Evolutionary conservation across 1,140 invertebrate species (phyloP).

Genomic region (Leptinotarsa defecta): DNA sequence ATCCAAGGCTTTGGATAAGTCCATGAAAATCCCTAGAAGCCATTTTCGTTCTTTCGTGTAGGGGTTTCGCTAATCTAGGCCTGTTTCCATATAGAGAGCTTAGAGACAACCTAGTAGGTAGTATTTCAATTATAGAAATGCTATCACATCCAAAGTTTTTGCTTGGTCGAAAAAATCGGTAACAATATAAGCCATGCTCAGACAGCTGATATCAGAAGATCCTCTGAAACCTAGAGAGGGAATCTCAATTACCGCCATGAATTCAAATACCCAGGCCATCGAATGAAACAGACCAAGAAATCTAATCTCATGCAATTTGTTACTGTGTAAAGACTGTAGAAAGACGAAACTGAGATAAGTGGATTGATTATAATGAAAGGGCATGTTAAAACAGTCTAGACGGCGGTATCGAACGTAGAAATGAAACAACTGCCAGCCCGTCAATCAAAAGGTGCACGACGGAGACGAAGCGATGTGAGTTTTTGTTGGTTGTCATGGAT

Average conservation of each 20-base stretch:
- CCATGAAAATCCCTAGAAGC: too few species aligned
- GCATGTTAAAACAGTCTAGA: slow-evolving; percentile 3
- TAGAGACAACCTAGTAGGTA: too few species aligned
- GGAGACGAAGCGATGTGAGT: not conserved
- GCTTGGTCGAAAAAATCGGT: too few species aligned
- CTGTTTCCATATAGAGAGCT: too few species aligned
- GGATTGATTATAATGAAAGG: slow-evolving; percentile 1
- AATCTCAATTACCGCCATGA: not conserved
- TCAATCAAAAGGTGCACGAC: not conserved
- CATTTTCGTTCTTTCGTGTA: too few species aligned
- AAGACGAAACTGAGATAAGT: slow-evolving; percentile 1
- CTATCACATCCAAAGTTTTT: too few species aligned
- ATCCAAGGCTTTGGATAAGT: too few species aligned
- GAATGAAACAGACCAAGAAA: slow-evolving; percentile 3
- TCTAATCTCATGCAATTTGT: not conserved
- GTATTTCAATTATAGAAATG: too few species aligned
- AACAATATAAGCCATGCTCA: too few species aligned
- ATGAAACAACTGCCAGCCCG: not conserved
- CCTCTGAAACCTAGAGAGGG: too few species aligned
- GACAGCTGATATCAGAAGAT: too few species aligned
- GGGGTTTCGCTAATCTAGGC: too few species aligned
- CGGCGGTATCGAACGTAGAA: not conserved
- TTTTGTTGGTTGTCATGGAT: not conserved
- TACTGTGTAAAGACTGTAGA: not conserved
- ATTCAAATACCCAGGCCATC: not conserved